Evolutionary conservation across 2,888 invertebrate genomes (phyloP).

Genomic region (Sympetrum striolatum): DNA sequence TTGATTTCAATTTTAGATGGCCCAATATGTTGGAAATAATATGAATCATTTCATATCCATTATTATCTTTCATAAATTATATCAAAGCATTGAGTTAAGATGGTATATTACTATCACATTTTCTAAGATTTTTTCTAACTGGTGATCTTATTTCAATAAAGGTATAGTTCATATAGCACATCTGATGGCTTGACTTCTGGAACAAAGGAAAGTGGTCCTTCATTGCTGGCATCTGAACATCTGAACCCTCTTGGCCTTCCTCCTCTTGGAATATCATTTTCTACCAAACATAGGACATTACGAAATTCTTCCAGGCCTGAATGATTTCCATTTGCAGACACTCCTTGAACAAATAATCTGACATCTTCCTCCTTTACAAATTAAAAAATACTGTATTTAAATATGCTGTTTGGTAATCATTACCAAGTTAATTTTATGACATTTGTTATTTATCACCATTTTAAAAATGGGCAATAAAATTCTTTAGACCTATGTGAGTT

Average conservation of each 20-base stretch:
- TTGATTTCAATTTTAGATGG: no score
- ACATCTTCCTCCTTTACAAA: not conserved
- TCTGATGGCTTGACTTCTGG: slow-evolving; percentile 3
- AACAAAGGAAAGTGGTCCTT: not conserved
- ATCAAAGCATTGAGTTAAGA: not conserved
- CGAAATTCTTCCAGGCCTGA: not conserved
- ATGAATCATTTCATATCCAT: not conserved
- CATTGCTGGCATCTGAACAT: not conserved
- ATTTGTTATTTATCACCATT: not conserved
- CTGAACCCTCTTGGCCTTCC: not conserved
- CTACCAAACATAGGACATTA: not conserved
- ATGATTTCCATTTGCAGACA: not conserved
- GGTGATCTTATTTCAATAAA: not conserved
- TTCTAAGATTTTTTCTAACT: no score
- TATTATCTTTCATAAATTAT: not conserved
- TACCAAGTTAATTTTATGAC: not conserved
- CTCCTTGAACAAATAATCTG: not conserved
- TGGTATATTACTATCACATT: not conserved
- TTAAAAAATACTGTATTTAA: not conserved
- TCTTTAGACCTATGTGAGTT: not conserved
- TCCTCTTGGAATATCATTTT: not conserved
- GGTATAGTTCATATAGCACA: not conserved
- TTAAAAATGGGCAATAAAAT: not conserved
- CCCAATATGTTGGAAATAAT: no score
- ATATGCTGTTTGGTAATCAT: not conserved